Evolutionary conservation across 2,797 vertebrate species (phyloP), one percentile per base, ranked within the genome.

Genomic region (Orientallactaga sibirica): DNA sequence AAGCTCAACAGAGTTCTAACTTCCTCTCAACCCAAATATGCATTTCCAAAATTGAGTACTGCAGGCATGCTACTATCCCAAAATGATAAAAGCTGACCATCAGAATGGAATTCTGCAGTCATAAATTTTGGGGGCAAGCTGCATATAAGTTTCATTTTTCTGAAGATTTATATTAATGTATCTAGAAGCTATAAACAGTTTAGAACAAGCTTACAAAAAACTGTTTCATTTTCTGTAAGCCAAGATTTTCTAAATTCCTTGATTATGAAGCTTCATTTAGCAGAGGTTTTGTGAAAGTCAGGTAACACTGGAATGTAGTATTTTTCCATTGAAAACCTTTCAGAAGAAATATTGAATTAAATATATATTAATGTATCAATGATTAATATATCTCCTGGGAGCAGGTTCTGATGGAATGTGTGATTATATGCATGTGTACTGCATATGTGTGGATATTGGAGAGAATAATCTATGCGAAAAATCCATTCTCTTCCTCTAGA

Each of bases 41-140:
- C 9, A 37, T 82, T 94, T 90, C 12, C 27, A 52, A 79, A 90
- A 37, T n/a, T 20, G 6, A 68, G 7, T 81, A 77, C 25, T 22
- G 19, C 8, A 25, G 48, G n/a, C 5, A 77, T 3, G 37, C 7
- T 83, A n/a, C n/a, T 37, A 89, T 90, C 15, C 41, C 48, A 27
- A 64, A 87, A 91, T 58, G 76, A 94, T 10, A 66, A 73, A 77
- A 75, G 55, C n/a, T 24, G 20, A 33, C 81, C 55, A 71, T 94
- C 43, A 73, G 11, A 62, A 81, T 37, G 18, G 20, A 68, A 16
- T 25, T 75, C 18, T 74, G 29, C 6, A 33, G n/a, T 43, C 29
- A 76, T 70, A 66, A 43, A 76, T 55, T 92, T 67, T 66, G 4
- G 12, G 12, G 3, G 37, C 64, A 88, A 82, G 1, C 10, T 66